These are phyloP conservation scores for Phrynocephalus vlangalii DNA, from an alignment of 2,797 vertebrate genomes.

Conservation along the genomic window DNA sequence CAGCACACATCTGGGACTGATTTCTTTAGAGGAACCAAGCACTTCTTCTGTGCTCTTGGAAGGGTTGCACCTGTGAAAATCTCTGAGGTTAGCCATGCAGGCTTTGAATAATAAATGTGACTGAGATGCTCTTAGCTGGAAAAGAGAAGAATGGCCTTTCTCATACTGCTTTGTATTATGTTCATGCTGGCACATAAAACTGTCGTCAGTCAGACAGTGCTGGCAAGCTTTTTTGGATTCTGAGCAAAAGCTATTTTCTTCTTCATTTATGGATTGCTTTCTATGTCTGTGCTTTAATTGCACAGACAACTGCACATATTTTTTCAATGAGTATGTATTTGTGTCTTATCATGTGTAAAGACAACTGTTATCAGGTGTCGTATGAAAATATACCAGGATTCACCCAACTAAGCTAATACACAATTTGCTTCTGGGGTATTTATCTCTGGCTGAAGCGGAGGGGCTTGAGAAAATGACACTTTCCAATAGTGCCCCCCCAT, in stretches of 20 bases:
- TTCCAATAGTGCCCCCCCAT: too few relatives aligned
- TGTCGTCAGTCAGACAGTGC: background rate
- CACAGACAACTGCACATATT: background rate
- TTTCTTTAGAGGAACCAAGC: constrained; percentile 57
- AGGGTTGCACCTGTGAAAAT: constrained; percentile 65
- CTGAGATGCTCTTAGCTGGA: background rate
- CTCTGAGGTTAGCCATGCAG: constrained; percentile 39
- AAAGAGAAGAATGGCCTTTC: background rate
- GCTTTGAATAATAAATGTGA: constrained; percentile 22
- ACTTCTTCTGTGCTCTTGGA: constrained; percentile 39
- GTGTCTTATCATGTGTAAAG: too few relatives aligned
- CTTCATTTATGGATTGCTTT: background rate
- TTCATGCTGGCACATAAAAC: background rate
- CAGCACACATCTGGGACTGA: constrained; percentile 58
- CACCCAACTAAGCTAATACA: background rate
- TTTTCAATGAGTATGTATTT: background rate
- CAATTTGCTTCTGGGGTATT: background rate
- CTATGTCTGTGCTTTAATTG: background rate
- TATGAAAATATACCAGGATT: background rate
- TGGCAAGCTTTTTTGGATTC: background rate
- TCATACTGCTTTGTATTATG: background rate
- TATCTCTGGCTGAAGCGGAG: background rate
- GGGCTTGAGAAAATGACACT: background rate
- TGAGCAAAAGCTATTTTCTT: background rate
- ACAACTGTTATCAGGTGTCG: background rate